Base-by-base conservation (phyloP, 2,113 vertebrate genomes). In the Delphinus delphis region DNA sequence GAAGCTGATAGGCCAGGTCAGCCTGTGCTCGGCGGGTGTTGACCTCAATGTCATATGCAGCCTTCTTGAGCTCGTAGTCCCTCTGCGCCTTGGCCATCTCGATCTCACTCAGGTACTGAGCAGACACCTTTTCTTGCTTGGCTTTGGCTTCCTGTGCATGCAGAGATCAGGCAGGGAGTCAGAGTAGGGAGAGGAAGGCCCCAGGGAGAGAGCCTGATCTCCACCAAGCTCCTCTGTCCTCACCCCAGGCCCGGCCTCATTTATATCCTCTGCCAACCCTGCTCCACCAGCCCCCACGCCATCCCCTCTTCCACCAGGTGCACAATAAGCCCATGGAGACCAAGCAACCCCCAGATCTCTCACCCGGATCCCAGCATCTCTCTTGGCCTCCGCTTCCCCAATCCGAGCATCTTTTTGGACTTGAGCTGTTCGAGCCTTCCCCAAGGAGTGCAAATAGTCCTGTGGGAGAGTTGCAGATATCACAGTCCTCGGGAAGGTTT, bases 71-170 rank as follows among this genome's bases (percentile, higher is more conserved):
- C 97, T 99, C 99, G 0, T 98, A 99, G 98, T 99, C 99, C 95
- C 99, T 98, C 98, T 99, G 99, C 0, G 99, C 98, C 97, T 99
- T 99, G n/a, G 99, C 99, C 99, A 99, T 99, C 97, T 99, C 99
- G 1, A 99, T 99, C 97, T 99, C 99, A 21, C 99, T 99, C 97
- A 99, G 97, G 90, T 99, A 99, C 97, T 99, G 99, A 68, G 99
- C 99, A 0, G 99, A 99, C 33, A 99, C 98, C 96, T 99, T 99
- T 97, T 99, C 99, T 95, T 99, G 99, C 98, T 99, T 99, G 23
- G 99, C 99, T 21, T 99, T 98, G 44, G 99, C 99, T 95, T 99
- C 99, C 99, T 99, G 95, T 85, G 33, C 88, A 93, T 5, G 12
- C 11, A 63, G 76, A 70, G 68, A 87, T n/a, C 28, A 38, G 60